These are phyloP conservation scores for Oncorhynchus clarkii DNA, from an alignment of 2,113 vertebrate genomes.

Conservation along the genomic window DNA sequence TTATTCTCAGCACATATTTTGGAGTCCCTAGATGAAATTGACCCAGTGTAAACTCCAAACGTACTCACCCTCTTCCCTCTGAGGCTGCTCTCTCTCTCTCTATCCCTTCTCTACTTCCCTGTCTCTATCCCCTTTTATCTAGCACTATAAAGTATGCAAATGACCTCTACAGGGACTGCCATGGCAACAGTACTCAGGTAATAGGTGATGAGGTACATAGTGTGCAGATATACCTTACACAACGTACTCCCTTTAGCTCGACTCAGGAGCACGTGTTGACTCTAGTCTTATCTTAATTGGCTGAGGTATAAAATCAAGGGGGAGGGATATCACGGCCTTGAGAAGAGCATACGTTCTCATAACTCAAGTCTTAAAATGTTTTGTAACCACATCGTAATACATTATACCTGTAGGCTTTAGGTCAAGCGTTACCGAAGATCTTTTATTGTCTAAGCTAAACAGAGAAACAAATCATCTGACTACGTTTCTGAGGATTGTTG, in stretches of 20 bases:
- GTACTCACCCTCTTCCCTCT: neutral
- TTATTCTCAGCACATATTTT: constrained; percentile 48
- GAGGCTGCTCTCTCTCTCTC: neutral
- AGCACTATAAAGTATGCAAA: constrained; percentile 72
- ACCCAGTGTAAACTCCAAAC: constrained; percentile 11
- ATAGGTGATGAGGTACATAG: constrained; percentile 18
- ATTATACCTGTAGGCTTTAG: too few relatives aligned
- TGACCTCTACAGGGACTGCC: constrained; percentile 49
- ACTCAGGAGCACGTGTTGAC: constrained; percentile 20
- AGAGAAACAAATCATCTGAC: too few relatives aligned
- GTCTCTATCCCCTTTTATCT: constrained; percentile 46
- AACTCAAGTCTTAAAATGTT: too few relatives aligned
- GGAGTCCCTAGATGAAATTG: constrained; percentile 3
- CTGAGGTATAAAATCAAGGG: constrained; percentile 6
- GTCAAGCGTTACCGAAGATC: too few relatives aligned
- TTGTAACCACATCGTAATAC: too few relatives aligned
- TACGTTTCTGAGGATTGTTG: too few relatives aligned
- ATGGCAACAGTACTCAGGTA: constrained; percentile 58
- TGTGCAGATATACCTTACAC: constrained; percentile 58
- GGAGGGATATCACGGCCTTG: too few relatives aligned
- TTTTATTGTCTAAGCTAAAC: too few relatives aligned
- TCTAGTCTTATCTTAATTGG: constrained; percentile 29
- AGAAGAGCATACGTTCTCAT: too few relatives aligned
- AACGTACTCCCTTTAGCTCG: constrained; percentile 33
- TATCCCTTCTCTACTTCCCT: constrained; percentile 3